Evolutionary conservation across 1,140 invertebrate species (phyloP).

Genomic region (Trigoniulus corallinus): DNA sequence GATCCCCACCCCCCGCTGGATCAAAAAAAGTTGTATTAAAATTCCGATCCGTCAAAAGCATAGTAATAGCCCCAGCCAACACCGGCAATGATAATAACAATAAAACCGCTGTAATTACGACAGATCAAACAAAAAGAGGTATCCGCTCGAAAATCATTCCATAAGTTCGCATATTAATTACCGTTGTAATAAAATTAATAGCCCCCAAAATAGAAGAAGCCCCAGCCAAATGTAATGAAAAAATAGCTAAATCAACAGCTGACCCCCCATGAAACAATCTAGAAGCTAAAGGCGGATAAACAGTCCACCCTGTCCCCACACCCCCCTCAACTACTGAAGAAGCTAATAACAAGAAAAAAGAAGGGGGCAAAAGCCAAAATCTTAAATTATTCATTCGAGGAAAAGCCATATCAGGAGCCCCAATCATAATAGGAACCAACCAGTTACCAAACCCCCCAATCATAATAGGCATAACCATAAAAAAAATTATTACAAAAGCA

Average conservation of each 20-base stretch:
- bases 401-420: constrained; percentile 52
- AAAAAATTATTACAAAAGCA: constrained; percentile 62
- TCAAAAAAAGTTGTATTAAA: constrained; percentile 34
- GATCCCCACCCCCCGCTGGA: constrained; percentile 29
- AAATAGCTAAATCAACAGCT: constrained; percentile 20
- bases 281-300: constrained; percentile 25
- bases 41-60: constrained; percentile 31
- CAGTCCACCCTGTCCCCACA: constrained; percentile 33
- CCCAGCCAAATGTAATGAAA: constrained; percentile 22
- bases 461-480: constrained; percentile 58
- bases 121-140: constrained; percentile 39
- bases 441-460: constrained; percentile 64
- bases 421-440: constrained; percentile 51
- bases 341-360: constrained; percentile 37
- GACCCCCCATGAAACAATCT: constrained; percentile 14
- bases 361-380: constrained; percentile 48
- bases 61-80: constrained; percentile 33
- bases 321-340: constrained; percentile 39
- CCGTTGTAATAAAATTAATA: constrained; percentile 26
- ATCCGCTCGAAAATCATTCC: constrained; percentile 19
- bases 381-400: constrained; percentile 61
- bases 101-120: constrained; percentile 46
- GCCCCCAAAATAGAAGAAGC: constrained; percentile 22
- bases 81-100: constrained; percentile 46
- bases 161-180: constrained; percentile 24